Percentiles rank a stretch among this genome's conserved stretches.
These are phyloP conservation scores for Potorous gilbertii DNA, from an alignment of 2,797 vertebrate genomes.

Conservation along the genomic window DNA sequence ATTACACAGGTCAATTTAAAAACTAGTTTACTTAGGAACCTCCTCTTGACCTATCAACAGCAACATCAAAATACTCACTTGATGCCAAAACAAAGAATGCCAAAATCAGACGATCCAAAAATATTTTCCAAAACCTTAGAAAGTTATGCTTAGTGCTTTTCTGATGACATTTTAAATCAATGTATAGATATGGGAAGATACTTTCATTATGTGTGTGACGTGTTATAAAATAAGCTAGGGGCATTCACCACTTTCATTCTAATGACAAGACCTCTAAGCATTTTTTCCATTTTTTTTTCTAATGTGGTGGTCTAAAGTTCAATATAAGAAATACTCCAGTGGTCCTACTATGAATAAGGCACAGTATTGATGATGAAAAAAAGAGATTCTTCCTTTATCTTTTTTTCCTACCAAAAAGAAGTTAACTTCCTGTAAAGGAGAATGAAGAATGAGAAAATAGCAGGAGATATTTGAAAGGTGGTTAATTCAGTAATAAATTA, in stretches of 20 bases:
- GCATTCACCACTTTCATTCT: constrained; percentile 30
- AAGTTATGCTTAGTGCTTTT: not conserved
- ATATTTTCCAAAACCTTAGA: not conserved
- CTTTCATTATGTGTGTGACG: not conserved
- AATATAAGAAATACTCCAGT: not conserved
- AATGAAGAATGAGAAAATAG: constrained; percentile 3
- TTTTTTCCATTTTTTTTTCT: not conserved
- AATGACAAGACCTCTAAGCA: not conserved
- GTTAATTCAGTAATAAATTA: constrained; percentile 35
- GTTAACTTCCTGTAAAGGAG: not conserved
- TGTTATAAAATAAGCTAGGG: constrained; percentile 23
- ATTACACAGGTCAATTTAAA: not conserved
- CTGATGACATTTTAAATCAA: constrained; percentile 40
- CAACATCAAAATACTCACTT: not conserved
- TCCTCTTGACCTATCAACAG: not conserved
- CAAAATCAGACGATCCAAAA: not conserved
- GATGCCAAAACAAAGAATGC: not conserved
- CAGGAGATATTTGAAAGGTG: not conserved
- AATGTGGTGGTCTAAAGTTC: not conserved
- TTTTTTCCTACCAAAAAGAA: not conserved
- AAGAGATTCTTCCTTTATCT: not conserved
- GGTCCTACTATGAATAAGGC: not conserved
- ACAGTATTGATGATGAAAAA: not conserved
- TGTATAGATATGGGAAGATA: constrained; percentile 7
- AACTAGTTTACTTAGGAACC: not conserved